Evolutionary conservation across 1,140 invertebrate species (phyloP).

Genomic region (Zaprionus vittiger): DNA sequence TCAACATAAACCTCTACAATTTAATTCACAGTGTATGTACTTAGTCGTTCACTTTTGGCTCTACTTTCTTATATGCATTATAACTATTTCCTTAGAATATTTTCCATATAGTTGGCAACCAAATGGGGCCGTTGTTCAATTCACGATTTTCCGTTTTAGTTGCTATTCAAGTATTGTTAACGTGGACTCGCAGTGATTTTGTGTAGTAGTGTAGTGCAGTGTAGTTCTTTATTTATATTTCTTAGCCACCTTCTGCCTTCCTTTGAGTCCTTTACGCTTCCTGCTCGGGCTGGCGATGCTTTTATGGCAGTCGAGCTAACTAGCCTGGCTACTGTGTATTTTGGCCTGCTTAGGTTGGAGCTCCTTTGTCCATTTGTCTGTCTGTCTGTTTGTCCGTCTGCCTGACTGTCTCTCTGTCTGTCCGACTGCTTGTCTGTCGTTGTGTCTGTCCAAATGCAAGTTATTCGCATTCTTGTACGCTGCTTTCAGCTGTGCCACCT

Average conservation of each 20-base stretch:
- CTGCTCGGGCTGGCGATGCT: constrained; percentile 16
- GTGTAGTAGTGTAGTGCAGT: constrained; percentile 22
- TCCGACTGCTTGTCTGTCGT: constrained; percentile 15
- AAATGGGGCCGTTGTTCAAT: constrained; percentile 27
- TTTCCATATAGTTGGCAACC: constrained; percentile 31
- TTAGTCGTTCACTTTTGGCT: too few relatives aligned
- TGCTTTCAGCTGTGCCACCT: constrained; percentile 59
- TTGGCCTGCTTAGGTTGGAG: constrained; percentile 53
- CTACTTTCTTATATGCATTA: neutral
- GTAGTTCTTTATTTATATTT: constrained; percentile 4
- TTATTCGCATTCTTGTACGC: constrained; percentile 63
- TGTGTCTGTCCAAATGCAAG: constrained; percentile 65
- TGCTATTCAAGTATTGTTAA: neutral
- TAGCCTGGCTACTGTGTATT: constrained; percentile 45
- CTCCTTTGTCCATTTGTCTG: constrained; percentile 17
- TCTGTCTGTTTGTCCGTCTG: neutral
- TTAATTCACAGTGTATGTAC: neutral
- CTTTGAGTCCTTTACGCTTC: constrained; percentile 12
- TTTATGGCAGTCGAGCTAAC: constrained; percentile 53
- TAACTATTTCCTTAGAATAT: constrained; percentile 33
- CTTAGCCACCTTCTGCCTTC: neutral
- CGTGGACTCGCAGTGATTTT: constrained; percentile 31
- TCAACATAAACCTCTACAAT: too few relatives aligned
- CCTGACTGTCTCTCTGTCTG: constrained; percentile 38
- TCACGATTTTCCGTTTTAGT: constrained; percentile 13